Evolutionary conservation across 2,113 vertebrate genomes (phyloP).

Genomic region (Pangasianodon hypophthalmus): DNA sequence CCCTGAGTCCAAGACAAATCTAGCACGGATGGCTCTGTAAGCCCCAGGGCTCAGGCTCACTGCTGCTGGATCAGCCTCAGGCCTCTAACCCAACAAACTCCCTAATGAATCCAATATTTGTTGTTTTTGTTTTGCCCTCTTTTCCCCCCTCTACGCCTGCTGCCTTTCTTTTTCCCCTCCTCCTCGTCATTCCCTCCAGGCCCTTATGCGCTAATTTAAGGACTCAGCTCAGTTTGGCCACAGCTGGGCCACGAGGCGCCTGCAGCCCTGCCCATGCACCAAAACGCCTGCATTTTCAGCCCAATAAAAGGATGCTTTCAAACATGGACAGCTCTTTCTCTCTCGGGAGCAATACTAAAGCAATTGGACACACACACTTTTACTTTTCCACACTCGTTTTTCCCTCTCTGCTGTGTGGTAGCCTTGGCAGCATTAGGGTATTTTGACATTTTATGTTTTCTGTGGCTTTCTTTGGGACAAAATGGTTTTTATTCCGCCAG

Average conservation of each 20-base stretch:
- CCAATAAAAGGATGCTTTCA: conserved; percentile 52
- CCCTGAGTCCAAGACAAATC: conserved; percentile 50
- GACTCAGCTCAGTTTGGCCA: conserved; percentile 48
- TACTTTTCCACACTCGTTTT: conserved; percentile 33
- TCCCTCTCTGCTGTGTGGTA: conserved; percentile 18
- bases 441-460: conserved; percentile 44
- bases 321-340: conserved; percentile 30
- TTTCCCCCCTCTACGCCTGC: conserved; percentile 9
- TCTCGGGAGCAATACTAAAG: conserved; percentile 23
- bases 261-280: conserved; percentile 40
- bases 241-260: conserved; percentile 50
- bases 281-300: conserved; percentile 50
- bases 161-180: background rate
- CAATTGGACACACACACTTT: conserved; percentile 32
- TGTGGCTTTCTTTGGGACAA: conserved; percentile 39
- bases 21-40: conserved; percentile 12
- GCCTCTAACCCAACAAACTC: conserved; percentile 34
- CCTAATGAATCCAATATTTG: conserved; percentile 47
- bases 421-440: conserved; percentile 40
- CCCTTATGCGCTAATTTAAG: conserved; percentile 51
- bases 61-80: conserved; percentile 25
- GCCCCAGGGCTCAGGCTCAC: conserved; percentile 21
- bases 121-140: conserved; percentile 46
- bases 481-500: conserved; percentile 45
- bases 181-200: conserved; percentile 20